Evolutionary conservation across 2,888 invertebrate species (phyloP), one percentile per base, ranked within the genome.

Genomic region (Dicranocentrus wangi): DNA sequence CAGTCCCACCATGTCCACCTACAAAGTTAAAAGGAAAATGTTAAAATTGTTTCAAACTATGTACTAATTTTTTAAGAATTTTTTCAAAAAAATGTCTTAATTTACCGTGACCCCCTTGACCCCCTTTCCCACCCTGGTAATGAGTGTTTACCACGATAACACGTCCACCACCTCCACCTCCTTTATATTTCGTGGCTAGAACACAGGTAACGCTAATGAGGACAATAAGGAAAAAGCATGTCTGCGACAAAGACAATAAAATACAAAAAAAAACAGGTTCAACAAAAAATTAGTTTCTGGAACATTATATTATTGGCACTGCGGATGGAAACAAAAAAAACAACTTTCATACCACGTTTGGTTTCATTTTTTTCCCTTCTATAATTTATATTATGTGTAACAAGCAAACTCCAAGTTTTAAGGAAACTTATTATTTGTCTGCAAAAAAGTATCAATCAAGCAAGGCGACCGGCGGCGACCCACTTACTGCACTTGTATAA

Each of bases 111-210:
- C 39, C 39, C 25, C 78, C 81, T 39, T 76, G 42, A n/a, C 82
- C 82, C 1, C 82, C 82, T 51, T 82, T 82, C 7, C 82, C 82
- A 15, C 82, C 82, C 55, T 76, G 69, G n/a, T 69, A 69, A 23
- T 70, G 70, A 0, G 81, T 81, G 39, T 81, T 81, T 1, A 81
- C 81, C 0, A 81, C 63, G 2, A 81, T 71, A 23, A 78, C 65
- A 10, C 65, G 21, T 0, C 78, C 70, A n/a, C 43, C 51, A 13
- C 63, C 63, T n/a, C 77, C 77, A 7, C 71, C 71, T 8, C 76
- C 76, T 15, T 70, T 70, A 10, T 55, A 27, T 21, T 72, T 60
- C 23, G 61, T 47, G 28, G 58, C 70, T 0, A 70, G 25, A 10
- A 55, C n/a, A 5, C 7, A 28, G 2, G 61, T 23, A 8, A 39